Evolutionary conservation across 2,797 vertebrate species (phyloP).

Genomic region (Mastacembelus armatus): DNA sequence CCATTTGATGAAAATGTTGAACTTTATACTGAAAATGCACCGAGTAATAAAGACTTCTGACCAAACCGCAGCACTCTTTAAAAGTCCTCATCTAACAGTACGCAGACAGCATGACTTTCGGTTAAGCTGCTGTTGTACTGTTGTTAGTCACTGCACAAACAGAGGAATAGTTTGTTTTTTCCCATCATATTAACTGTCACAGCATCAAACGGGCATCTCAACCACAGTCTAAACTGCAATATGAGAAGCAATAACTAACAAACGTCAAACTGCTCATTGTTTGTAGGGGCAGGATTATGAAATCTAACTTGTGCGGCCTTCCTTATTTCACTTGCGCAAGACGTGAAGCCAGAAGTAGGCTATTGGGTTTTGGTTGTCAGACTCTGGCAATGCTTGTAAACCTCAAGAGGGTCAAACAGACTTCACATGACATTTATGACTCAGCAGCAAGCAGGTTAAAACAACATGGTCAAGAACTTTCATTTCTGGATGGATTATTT

Average conservation of each 20-base stretch:
- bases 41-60: conserved; percentile 58
- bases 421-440: conserved; percentile 18
- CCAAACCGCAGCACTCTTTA: conserved; percentile 34
- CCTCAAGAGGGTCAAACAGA: conserved; percentile 20
- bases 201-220: conserved; percentile 30
- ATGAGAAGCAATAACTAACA: conserved; percentile 32
- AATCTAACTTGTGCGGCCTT: conserved; percentile 29
- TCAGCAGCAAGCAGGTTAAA: conserved; percentile 8
- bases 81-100: conserved; percentile 40
- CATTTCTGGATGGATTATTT: neutral
- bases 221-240: conserved; percentile 12
- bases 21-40: conserved; percentile 20
- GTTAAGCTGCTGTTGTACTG: no score
- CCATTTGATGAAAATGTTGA: conserved; percentile 36
- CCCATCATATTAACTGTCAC: conserved; percentile 34
- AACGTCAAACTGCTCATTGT: conserved; percentile 22
- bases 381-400: conserved; percentile 7
- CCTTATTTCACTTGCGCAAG: conserved; percentile 15
- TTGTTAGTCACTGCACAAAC: conserved; percentile 38
- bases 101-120: conserved; percentile 36
- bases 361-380: conserved; percentile 18
- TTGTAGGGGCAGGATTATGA: conserved; percentile 39
- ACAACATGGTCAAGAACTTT: neutral
- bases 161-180: conserved; percentile 30
- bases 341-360: conserved; percentile 9